phyloP scores from a whole-genome alignment of 2,113 vertebrate genomes.

The Regulus satrapa region DNA sequence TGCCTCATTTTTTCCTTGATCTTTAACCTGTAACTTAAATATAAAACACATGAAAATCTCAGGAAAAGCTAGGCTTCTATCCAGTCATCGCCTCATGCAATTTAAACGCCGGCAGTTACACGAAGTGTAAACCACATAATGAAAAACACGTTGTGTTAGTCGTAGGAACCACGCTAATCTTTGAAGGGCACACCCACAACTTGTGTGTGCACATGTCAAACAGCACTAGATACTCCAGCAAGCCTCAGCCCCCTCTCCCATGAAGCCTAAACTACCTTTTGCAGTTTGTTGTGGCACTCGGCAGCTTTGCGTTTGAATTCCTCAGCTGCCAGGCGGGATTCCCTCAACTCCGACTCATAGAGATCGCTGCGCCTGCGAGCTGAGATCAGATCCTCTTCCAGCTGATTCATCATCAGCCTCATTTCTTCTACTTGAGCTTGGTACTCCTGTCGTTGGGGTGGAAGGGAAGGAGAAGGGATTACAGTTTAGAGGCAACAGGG shows the following conservation, averaged over 20 bases:
- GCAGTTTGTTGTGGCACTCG: slow-evolving; percentile 90
- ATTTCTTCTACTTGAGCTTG: slow-evolving; percentile 98
- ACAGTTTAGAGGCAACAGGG: background rate
- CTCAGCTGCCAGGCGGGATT: slow-evolving; percentile 88
- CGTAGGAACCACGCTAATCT: background rate
- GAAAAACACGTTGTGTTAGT: background rate
- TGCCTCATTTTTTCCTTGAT: slow-evolving; percentile 90
- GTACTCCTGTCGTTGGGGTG: slow-evolving; percentile 81
- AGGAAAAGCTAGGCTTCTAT: background rate
- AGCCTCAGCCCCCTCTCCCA: background rate
- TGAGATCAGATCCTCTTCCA: slow-evolving; percentile 96
- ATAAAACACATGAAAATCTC: slow-evolving; percentile 26
- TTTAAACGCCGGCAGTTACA: background rate
- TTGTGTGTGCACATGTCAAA: background rate
- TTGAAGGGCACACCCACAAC: background rate
- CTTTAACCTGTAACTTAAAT: slow-evolving; percentile 85
- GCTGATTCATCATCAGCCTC: slow-evolving; percentile 91
- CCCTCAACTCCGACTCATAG: slow-evolving; percentile 92
- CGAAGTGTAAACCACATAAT: background rate
- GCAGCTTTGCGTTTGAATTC: slow-evolving; percentile 93
- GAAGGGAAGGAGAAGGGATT: background rate
- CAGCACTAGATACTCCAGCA: background rate
- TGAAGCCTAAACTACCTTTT: slow-evolving; percentile 80
- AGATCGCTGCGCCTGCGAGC: slow-evolving; percentile 95
- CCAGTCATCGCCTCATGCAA: background rate